These are phyloP conservation scores for Astyanax mexicanus DNA, from an alignment of 2,797 vertebrate genomes.

Conservation along the genomic window DNA sequence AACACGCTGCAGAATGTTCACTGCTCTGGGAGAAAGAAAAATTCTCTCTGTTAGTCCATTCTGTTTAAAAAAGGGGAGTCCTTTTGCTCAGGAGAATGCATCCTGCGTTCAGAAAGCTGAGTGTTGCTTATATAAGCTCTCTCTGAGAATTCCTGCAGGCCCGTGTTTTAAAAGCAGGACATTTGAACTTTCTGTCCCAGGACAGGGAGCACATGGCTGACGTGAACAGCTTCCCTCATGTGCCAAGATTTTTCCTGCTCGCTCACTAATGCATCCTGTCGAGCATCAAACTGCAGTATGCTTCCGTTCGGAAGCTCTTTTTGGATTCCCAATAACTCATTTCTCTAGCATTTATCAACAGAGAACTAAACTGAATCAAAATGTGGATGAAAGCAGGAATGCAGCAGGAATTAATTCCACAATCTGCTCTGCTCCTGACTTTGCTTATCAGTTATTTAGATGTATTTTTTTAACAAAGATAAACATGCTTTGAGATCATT, in stretches of 20 bases:
- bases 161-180: not conserved
- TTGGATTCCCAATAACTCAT: too few relatives aligned
- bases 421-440: too few relatives aligned
- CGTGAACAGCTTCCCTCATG: not conserved
- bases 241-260: conserved; percentile 25
- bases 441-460: too few relatives aligned
- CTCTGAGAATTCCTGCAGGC: conserved; percentile 5
- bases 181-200: conserved; percentile 16
- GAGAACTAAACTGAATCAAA: too few relatives aligned
- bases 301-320: not conserved
- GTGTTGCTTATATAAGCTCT: conserved; percentile 8
- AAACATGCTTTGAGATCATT: too few relatives aligned
- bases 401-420: too few relatives aligned
- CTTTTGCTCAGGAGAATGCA: not conserved
- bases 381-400: too few relatives aligned
- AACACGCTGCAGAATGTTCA: not conserved
- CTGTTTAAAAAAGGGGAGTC: conserved; percentile 26
- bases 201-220: conserved; percentile 6
- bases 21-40: not conserved
- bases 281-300: not conserved
- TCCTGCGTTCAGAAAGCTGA: conserved; percentile 1
- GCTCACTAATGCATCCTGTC: not conserved
- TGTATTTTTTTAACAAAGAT: too few relatives aligned
- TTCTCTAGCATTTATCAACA: too few relatives aligned
- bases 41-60: not conserved